These are phyloP conservation scores for Dichetophora obliterata DNA, from an alignment of 2,888 invertebrate genomes.

Conservation along the genomic window DNA sequence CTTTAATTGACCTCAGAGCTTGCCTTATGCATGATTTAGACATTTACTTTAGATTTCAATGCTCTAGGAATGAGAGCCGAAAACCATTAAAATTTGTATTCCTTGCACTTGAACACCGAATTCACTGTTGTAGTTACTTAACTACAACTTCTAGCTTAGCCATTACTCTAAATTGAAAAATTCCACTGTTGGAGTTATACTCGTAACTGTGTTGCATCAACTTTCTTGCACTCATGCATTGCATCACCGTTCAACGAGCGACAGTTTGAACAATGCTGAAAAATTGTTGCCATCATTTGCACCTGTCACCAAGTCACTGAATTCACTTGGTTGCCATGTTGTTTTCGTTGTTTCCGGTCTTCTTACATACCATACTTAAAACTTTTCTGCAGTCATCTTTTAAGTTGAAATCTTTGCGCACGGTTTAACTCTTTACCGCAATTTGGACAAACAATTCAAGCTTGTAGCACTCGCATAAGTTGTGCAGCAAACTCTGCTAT, in stretches of 20 bases:
- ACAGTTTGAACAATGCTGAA: not conserved
- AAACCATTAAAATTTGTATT: too few relatives aligned
- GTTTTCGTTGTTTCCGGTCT: not conserved
- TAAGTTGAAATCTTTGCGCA: not conserved
- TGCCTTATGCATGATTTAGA: too few relatives aligned
- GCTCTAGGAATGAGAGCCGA: too few relatives aligned
- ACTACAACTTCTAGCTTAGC: too few relatives aligned
- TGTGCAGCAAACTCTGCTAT: too few relatives aligned
- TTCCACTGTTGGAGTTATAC: too few relatives aligned
- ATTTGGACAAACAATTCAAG: not conserved
- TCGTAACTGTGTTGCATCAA: too few relatives aligned
- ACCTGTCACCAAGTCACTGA: conserved; percentile 5
- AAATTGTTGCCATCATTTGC: conserved; percentile 15
- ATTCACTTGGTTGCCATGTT: not conserved
- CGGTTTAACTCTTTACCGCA: not conserved
- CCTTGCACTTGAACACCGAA: too few relatives aligned
- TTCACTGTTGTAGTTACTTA: too few relatives aligned
- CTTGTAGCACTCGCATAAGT: not conserved
- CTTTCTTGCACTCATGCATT: not conserved
- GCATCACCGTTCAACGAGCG: not conserved
- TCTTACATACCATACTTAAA: not conserved
- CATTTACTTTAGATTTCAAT: too few relatives aligned
- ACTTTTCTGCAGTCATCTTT: not conserved
- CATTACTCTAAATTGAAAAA: not conserved
- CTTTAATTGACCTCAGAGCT: too few relatives aligned